Evolutionary conservation across 2,797 vertebrate genomes (phyloP).

Genomic region (Dendrocincla fuliginosa): DNA sequence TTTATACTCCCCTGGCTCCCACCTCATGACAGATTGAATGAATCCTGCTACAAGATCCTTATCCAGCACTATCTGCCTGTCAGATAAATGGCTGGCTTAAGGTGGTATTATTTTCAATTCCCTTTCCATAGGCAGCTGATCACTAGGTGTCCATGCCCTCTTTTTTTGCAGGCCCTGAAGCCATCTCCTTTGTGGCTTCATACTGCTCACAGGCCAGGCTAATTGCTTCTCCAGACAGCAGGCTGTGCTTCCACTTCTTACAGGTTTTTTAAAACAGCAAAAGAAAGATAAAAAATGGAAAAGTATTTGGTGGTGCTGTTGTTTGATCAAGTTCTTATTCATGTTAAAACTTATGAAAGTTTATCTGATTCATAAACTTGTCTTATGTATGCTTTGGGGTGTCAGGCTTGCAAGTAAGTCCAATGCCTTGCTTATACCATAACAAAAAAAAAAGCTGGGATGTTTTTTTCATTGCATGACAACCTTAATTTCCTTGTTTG

Average conservation of each 20-base stretch:
- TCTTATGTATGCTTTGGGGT: neutral
- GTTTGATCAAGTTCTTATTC: neutral
- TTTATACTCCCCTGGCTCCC: neutral
- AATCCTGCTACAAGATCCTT: neutral
- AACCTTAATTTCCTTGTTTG: neutral
- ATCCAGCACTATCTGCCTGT: neutral
- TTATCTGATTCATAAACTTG: neutral
- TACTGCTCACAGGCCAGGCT: neutral
- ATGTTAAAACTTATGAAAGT: neutral
- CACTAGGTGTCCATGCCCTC: neutral
- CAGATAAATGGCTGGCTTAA: slow-evolving; percentile 13
- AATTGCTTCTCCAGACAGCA: neutral
- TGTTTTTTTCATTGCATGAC: neutral
- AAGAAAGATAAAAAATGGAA: neutral
- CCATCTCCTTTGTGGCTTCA: neutral
- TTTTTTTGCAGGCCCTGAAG: neutral
- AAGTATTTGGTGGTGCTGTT: neutral
- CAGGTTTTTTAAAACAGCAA: neutral
- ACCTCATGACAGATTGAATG: neutral
- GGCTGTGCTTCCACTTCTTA: neutral
- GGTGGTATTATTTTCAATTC: neutral
- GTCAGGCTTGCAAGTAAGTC: neutral
- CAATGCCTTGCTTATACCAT: neutral
- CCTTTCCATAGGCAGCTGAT: neutral
- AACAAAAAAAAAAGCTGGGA: neutral